Evolutionary conservation across 2,113 vertebrate species (phyloP), one percentile per base, ranked within the genome.

Genomic region (Lepisosteus osseus): DNA sequence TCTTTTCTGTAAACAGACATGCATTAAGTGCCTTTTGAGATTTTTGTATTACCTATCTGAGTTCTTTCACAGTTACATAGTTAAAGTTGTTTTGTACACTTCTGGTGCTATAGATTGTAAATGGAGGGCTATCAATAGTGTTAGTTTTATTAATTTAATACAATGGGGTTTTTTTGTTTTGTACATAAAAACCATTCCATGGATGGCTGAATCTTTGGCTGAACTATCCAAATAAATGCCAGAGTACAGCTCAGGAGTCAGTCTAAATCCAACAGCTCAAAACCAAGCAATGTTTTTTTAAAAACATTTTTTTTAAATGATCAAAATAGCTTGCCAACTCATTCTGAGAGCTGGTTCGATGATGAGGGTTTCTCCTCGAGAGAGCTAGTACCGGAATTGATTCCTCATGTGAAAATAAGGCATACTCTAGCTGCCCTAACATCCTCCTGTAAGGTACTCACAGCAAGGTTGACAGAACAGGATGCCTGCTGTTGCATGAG

Each of bases 31-130:
- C 88, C 88, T 90, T 87, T 83, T 55, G 75, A 77, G 42, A 83
- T 78, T 54, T 80, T 82, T 74, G 56, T 71, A 78, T 80, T 29
- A 61, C 8, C 7, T 77, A 65, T 43, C 68, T 68, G 11, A 67
- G 47, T 74, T 68, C 69, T 65, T 76, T 57, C 69, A 15, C 0
- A 71, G 54, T 71, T 68, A 71, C 79, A 81, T 77, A 2, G 9
- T 11, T 76, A 29, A 67, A 71, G 57, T 80, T 79, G 44, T 84
- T 82, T 75, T 76, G 84, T 74, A 76, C 65, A 73, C 71, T 67
- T 82, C 83, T 82, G 88, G 87, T 90, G 88, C 88, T 89, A 82
- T 67, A 80, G 78, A 84, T 77, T 83, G 80, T 71, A n/a, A 54
- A 78, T 51, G 15, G 68, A 65, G 73, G 73, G 68, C 73, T 75